Base-by-base conservation (phyloP, 2,113 vertebrate genomes). In the Machaerirhynchus nigripectus region DNA sequence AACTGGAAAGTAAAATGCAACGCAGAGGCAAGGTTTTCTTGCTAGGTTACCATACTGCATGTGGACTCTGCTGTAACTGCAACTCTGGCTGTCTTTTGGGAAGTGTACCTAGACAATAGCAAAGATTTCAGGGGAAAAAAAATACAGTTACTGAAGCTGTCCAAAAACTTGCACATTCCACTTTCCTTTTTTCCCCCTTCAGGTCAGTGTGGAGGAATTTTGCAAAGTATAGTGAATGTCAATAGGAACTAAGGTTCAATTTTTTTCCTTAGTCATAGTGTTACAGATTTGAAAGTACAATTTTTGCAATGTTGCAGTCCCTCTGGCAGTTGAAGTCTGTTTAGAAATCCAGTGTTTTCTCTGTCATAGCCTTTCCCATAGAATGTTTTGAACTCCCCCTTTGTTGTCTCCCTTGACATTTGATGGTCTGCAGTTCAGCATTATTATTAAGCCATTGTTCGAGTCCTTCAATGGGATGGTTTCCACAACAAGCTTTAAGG, bases 391-490 rank as follows among this genome's bases (percentile, higher is more conserved):
- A 56, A 46, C 28, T 22, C 33, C 22, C 44, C 10, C 4, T 82
- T 39, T 84, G 37, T 80, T 94, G 42, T 93, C 55, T 93, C 79
- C 98, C 98, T 99, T 99, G 96, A 99, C 97, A 4, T 6, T 12
- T 21, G 10, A 3, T 49, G 47, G 22, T 57, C 15, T 92, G 77
- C 95, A 99, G 99, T 99, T 99, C 97, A 99, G 99, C 95, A 98
- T 99, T 94, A 99, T 99, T 89, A 99, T 99, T 92, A 99, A 99
- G 95, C 99, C 99, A 3, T 97, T 99, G 68, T 99, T 99, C 64
- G 99, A 99, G 95, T 99, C 99, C 4, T 99, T 99, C 97, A 99
- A 98, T 77, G 98, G 96, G 8, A 98, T 98, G 90, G 99, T 99
- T 94, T 99, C 99, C 23, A 99, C 98, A 22, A 94, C 97, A 70